phyloP scores from a whole-genome alignment of 2,888 invertebrate genomes.

The Zelleria hepariella region DNA sequence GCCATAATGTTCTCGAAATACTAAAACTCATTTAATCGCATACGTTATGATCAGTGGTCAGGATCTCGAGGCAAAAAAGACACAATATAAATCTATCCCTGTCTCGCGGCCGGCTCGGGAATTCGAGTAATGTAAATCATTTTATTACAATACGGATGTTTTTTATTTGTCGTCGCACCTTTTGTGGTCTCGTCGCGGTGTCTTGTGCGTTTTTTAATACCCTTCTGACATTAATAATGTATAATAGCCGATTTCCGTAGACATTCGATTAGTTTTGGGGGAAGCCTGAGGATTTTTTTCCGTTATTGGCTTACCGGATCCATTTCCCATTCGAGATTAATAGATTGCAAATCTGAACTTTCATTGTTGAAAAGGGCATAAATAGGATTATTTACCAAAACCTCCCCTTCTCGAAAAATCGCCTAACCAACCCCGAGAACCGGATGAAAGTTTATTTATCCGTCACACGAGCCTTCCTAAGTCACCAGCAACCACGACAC shows the following conservation, averaged over 20 bases:
- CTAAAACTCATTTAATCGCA: constrained; percentile 47
- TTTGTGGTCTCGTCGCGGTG: constrained; percentile 43
- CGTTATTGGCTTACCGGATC: not conserved
- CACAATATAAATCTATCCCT: constrained; percentile 58
- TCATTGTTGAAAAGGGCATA: too few relatives aligned
- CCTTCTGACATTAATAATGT: constrained; percentile 24
- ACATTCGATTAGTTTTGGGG: constrained; percentile 8
- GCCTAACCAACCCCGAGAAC: too few relatives aligned
- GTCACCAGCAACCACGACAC: too few relatives aligned
- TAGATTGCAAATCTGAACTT: too few relatives aligned
- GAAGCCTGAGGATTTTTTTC: constrained; percentile 7
- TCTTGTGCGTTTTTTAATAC: constrained; percentile 35
- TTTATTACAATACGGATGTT: constrained; percentile 58
- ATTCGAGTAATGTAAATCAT: constrained; percentile 69
- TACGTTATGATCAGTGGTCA: constrained; percentile 54
- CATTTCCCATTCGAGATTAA: not conserved
- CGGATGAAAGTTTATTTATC: too few relatives aligned
- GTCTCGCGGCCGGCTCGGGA: constrained; percentile 52
- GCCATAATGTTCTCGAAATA: constrained; percentile 31
- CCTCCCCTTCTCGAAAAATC: too few relatives aligned
- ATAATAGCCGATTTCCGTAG: constrained; percentile 26
- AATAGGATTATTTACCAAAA: too few relatives aligned
- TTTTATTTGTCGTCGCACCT: constrained; percentile 50
- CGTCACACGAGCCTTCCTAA: too few relatives aligned
- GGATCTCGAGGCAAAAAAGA: constrained; percentile 49